A percentile compares a stretch with the other conserved stretches of the same genome.
Evolutionary conservation across 1,140 invertebrate species (phyloP).

Genomic region (Drosophila pseudoobscura): DNA sequence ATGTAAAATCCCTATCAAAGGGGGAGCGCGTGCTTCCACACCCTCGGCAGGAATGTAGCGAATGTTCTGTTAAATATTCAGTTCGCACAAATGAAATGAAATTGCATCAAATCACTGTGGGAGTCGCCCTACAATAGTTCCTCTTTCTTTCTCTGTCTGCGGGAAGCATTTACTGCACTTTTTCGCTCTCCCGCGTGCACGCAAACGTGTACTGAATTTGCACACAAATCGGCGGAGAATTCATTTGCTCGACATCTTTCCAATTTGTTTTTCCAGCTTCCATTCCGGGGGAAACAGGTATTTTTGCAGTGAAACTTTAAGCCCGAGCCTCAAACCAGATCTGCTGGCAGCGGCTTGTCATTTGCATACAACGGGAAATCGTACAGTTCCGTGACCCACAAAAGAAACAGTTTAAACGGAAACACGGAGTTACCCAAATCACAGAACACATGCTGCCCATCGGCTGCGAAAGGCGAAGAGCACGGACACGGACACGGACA

Average conservation of each 20-base stretch:
- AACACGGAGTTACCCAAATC: constrained; percentile 58
- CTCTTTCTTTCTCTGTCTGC: background rate
- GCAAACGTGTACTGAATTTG: constrained; percentile 42
- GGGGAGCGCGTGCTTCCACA: background rate
- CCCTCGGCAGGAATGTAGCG: background rate
- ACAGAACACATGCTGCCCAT: constrained; percentile 69
- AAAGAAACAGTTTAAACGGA: constrained; percentile 2
- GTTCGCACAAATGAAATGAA: constrained; percentile 62
- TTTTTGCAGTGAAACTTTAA: constrained; percentile 28
- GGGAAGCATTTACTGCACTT: constrained; percentile 4
- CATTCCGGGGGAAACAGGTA: constrained; percentile 7
- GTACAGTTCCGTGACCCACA: constrained; percentile 1
- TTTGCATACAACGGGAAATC: constrained; percentile 63
- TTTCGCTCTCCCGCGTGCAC: background rate
- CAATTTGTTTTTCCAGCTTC: constrained; percentile 15
- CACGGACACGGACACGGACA: constrained; percentile 2
- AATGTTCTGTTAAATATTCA: constrained; percentile 48
- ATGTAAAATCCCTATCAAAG: too few relatives aligned
- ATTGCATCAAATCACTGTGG: constrained; percentile 17
- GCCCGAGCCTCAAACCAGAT: constrained; percentile 22
- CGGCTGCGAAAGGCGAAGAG: constrained; percentile 21
- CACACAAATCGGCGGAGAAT: constrained; percentile 28
- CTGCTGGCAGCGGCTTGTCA: constrained; percentile 34
- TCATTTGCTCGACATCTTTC: constrained; percentile 5
- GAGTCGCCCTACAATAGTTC: background rate